These are phyloP conservation scores for Platalea minor DNA, from an alignment of 2,797 vertebrate genomes.

Conservation along the genomic window DNA sequence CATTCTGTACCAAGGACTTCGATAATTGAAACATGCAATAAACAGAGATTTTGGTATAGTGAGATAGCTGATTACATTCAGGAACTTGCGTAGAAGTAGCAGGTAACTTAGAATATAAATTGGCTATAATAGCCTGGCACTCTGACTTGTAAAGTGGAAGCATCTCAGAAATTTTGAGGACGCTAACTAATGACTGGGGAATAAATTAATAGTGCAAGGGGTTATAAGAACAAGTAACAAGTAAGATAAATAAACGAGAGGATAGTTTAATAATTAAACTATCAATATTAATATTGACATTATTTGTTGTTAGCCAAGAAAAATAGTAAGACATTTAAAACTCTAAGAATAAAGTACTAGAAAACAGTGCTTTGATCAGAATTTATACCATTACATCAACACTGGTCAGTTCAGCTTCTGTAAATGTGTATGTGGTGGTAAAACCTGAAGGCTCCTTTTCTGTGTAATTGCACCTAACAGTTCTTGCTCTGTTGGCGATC, in stretches of 20 bases:
- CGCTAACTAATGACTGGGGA: not conserved
- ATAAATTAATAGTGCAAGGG: not conserved
- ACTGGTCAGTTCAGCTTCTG: not conserved
- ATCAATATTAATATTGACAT: too few species aligned
- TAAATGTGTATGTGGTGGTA: not conserved
- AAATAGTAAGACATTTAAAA: not conserved
- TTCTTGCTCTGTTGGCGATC: not conserved
- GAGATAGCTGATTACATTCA: not conserved
- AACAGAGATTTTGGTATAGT: not conserved
- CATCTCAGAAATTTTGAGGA: not conserved
- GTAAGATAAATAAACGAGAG: not conserved
- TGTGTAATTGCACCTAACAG: accelerated
- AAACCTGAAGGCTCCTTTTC: not conserved
- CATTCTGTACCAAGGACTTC: not conserved
- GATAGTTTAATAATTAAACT: not conserved
- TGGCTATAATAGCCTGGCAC: not conserved
- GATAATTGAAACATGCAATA: not conserved
- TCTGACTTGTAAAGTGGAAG: not conserved
- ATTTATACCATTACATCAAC: not conserved
- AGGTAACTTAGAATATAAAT: not conserved
- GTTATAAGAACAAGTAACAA: not conserved
- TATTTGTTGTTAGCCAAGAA: not conserved
- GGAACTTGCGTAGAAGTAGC: not conserved
- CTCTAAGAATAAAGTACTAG: not conserved
- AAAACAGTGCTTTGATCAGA: not conserved